Percentiles rank a stretch among this genome's conserved stretches.
phyloP scores from a whole-genome alignment of 92 coral and sea anemone genomes.

The Parazoanthus darwini region DNA sequence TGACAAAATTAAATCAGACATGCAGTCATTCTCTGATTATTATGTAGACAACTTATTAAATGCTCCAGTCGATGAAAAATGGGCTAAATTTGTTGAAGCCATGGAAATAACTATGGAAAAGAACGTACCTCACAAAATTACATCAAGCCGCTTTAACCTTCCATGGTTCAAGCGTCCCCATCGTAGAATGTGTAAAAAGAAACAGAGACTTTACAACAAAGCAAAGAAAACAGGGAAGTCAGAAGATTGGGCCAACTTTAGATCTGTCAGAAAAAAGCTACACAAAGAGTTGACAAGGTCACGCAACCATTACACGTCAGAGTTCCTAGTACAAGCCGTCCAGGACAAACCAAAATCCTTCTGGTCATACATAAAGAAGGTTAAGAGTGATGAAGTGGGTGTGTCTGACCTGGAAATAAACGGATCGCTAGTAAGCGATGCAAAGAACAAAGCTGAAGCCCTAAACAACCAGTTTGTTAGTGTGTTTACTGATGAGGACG shows the following conservation, averaged over 20 bases:
- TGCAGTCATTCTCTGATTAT: constrained; percentile 48
- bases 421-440: constrained; percentile 44
- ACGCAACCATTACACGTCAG: constrained; percentile 49
- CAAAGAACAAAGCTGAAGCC: constrained; percentile 44
- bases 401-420: constrained; percentile 44
- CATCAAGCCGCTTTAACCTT: constrained; percentile 45
- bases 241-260: constrained; percentile 54
- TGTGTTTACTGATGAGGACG: constrained; percentile 51
- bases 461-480: constrained; percentile 43
- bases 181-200: constrained; percentile 48
- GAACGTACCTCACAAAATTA: too few species aligned
- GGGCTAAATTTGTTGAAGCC: constrained; percentile 53
- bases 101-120: background rate
- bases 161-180: constrained; percentile 55
- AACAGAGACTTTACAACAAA: constrained; percentile 48
- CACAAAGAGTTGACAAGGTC: constrained; percentile 41
- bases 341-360: constrained; percentile 35
- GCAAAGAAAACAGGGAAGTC: constrained; percentile 44
- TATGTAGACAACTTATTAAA: constrained; percentile 45
- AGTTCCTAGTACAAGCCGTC: constrained; percentile 40
- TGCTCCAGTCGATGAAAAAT: constrained; percentile 58
- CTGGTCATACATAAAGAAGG: constrained; percentile 31
- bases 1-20: constrained; percentile 50
- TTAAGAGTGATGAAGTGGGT: constrained; percentile 39
- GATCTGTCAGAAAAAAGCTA: constrained; percentile 36